Percentiles rank a stretch among this genome's conserved stretches.
Conservation (phyloP, 2,888 invertebrate genomes). For the Pogonocherus hispidulus region DNA sequence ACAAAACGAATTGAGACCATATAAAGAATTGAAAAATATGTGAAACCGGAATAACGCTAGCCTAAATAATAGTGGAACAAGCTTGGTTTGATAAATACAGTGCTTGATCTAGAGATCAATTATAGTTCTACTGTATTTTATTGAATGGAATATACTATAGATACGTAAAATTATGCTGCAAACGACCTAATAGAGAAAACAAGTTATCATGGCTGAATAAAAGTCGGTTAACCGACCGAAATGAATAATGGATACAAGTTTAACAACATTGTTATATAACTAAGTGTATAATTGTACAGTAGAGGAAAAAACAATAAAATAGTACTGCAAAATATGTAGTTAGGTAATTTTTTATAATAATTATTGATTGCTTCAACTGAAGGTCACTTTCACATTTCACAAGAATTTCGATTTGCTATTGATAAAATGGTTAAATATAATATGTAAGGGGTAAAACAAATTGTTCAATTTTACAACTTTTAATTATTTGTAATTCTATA, state of each 20-base stretch:
- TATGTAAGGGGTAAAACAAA: background rate
- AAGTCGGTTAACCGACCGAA: constrained; percentile 28
- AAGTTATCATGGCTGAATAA: background rate
- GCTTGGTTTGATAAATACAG: too few species aligned
- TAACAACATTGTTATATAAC: constrained; percentile 27
- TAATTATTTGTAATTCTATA: too few species aligned
- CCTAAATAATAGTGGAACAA: too few species aligned
- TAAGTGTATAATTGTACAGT: background rate
- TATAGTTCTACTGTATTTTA: too few species aligned
- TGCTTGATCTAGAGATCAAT: too few species aligned
- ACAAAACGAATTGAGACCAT: too few species aligned
- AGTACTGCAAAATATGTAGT: background rate
- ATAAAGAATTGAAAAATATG: too few species aligned
- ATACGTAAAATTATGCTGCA: too few species aligned
- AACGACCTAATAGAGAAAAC: background rate
- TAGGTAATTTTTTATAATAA: background rate
- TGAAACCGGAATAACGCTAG: too few species aligned
- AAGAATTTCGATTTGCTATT: background rate
- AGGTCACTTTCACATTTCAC: constrained; percentile 1
- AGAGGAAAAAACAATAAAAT: constrained; percentile 2
- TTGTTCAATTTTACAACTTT: too few species aligned
- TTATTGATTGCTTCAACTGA: constrained; percentile 1
- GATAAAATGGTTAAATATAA: background rate
- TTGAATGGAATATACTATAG: too few species aligned
- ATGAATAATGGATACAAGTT: constrained; percentile 15